Evolutionary conservation across 2,888 invertebrate species (phyloP), one percentile per base, ranked within the genome.

Genomic region (Athripsodes cinereus): DNA sequence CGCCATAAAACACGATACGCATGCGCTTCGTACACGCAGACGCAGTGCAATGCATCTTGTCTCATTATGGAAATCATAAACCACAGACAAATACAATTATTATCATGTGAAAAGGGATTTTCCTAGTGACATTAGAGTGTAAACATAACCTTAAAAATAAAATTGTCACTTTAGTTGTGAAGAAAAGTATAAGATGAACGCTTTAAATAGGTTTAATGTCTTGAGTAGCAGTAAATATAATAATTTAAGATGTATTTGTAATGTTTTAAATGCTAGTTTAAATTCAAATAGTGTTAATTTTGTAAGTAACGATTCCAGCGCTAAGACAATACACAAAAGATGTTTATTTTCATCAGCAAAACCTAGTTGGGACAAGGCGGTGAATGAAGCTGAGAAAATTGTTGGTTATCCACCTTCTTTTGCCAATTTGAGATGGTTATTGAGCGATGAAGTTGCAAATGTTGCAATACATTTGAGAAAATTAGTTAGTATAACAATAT

Each of bases 371-470:
- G 70, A 73, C 66, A 75, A 75, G 70, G 71, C 76, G 66, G 75
- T 78, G 40, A 73, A 72, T 66, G 78, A 78, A 68, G 79, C 79
- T 46, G 79, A 79, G 62, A 78, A 77, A 64, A 74, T 79, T 63
- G 79, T 78, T 55, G 77, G 79, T 66, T 75, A 82, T 72, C 82
- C 82, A 64, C 81, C 82, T 69, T 81, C 81, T 62, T 81, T 80
- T 67, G 79, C 79, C 76, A 80, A 79, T 69, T 72, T 81, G 66
- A 73, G 81, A 71, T 83, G 83, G 82, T 71, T 82, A 66, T 75
- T 82, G 65, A 81, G 81, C 69, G 82, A 83, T 69, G 83, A 82
- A 76, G 81, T 83, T 68, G 81, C 80, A 60, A 82, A 82, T 75
- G 72, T 81, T 67, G 79, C 79, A 46, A 73, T 78, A 74, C 78